Base-by-base conservation (phyloP, 2,797 vertebrate genomes). In the Gadopsis marmoratus region DNA sequence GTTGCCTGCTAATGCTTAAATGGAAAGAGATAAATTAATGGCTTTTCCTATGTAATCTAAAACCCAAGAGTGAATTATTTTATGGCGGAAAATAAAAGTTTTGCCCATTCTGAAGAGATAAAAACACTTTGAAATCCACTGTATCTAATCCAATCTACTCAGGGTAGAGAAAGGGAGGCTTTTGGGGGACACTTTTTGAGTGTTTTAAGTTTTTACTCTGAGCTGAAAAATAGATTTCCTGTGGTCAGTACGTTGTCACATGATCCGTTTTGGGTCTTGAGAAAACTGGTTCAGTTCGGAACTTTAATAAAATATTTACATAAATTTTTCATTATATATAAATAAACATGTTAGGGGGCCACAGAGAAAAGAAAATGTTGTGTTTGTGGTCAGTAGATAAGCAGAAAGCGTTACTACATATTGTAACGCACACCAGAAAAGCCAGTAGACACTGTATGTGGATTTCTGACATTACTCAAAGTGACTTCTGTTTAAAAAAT, bases 401-500 rank as follows among this genome's bases (percentile, higher is more conserved):
- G 59, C 61, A 23, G 39, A 58, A 67, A 19, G 39, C 37, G 45
- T 58, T 63, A 13, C 14, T 59, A 31, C 29, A 33, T 21, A n/a
- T 33, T 16, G 11, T 45, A 17, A 53, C 23, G 8, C 12, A 35
- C 21, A 21, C 55, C 53, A 33, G n/a, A 74, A 17, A 77, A 62
- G 19, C 7, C 5, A 31, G 50, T 0, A 33, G 62, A 63, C 39
- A 17, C 37, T 23, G 9, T 12, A 3, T 35, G 45, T 48, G 21
- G 54, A 70, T 70, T 56, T 78, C 26, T 76, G 68, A 81, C 45
- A 45, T 78, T 47, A 72, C 19, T 78, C 17, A 60, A 23, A 64
- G 59, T 61, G 83, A 75, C 74, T 77, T 39, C 29, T 53, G n/a
- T 77, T 84, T 79, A 62, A 83, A 89, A 88, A 84, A 86, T 82